Base-by-base conservation (phyloP, 1,140 invertebrate genomes). In the Xylocopa sonorina region DNA sequence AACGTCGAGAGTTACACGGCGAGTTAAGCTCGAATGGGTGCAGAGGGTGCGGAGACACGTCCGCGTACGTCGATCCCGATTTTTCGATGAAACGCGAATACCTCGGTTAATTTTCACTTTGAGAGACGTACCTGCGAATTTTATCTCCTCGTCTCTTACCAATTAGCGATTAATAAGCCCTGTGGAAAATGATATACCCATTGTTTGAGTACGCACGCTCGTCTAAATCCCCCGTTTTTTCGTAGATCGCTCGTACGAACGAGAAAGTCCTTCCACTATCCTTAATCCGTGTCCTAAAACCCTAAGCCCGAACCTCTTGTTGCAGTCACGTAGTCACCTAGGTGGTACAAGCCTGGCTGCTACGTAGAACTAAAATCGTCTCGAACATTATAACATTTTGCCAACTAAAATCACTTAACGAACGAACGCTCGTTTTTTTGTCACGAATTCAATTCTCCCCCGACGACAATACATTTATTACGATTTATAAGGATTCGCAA, bases 241-340 rank as follows among this genome's bases (percentile, higher is more conserved):
- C 32, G 32, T 32, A 43, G 62, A 67, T 75, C 55, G 55, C 50
- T 29, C 24, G 34, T 10, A 24, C 18, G 10, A 6, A n/a, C 50
- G 18, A 53, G 16, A 10, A 53, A 24, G 48, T 75, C 27, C 32
- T 43, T 67, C 50, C 34, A 21, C 38, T 73, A 24, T 55, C 50
- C 73, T 55, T 67, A 75, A 75, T 75, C 73, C 73, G 10, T 34
- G 62, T 43, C 48, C 34, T 75, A 66, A 66, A 66, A 27, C 73
- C 50, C 32, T 75, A 34, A 75, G 73, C 50, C 62, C 67, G 50
- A 75, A 55, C 73, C 62, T 43, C 48, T 27, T 43, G 73, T 67
- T 75, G 27, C 55, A 75, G 73, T 75, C 73, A 75, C 73, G 73
- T 75, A 75, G 73, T 41, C 73, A 67, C 43, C 48, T 67, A 43